phyloP scores from a whole-genome alignment of 37 sponge, comb jelly and placozoan species.

The Theonella swinhoei region DNA sequence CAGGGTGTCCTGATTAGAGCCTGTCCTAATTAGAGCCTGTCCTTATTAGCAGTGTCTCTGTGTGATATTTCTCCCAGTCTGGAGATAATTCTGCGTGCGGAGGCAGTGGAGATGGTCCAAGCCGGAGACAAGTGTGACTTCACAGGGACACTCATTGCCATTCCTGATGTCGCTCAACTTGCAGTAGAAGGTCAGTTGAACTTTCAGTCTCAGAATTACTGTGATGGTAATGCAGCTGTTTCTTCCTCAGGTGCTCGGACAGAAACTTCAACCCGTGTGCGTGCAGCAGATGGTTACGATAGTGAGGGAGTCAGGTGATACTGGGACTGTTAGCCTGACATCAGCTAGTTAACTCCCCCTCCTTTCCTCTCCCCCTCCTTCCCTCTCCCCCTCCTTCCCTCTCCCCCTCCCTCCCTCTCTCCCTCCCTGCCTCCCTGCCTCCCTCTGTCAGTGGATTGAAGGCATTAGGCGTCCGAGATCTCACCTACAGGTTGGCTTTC shows the following conservation, averaged over 20 bases:
- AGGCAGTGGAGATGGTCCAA: slow-evolving; percentile 93
- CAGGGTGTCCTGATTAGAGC: too few relatives aligned
- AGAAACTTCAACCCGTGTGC: slow-evolving; percentile 63
- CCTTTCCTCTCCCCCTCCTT: background rate
- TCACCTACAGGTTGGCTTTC: slow-evolving; percentile 95
- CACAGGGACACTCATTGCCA: slow-evolving; percentile 96
- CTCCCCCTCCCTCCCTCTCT: background rate
- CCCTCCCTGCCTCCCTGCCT: background rate
- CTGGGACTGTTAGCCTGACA: too few relatives aligned
- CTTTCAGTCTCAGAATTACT: background rate
- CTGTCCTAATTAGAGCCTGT: too few relatives aligned
- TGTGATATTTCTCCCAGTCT: too few relatives aligned
- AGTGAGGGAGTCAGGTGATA: slow-evolving; percentile 74
- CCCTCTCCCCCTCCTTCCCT: background rate
- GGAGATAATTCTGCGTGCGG: slow-evolving; percentile 92
- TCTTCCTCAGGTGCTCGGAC: slow-evolving; percentile 74
- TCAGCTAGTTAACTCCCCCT: background rate
- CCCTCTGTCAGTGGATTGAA: slow-evolving; percentile 79
- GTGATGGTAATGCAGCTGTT: too few relatives aligned
- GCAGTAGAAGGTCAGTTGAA: slow-evolving; percentile 63
- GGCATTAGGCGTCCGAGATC: slow-evolving; percentile 94
- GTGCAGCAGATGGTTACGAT: slow-evolving; percentile 60
- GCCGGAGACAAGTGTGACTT: slow-evolving; percentile 99
- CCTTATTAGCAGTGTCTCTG: too few relatives aligned
- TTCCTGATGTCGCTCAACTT: slow-evolving; percentile 94